Evolutionary conservation across 1,140 invertebrate species (phyloP).

Genomic region (Danaus plexippus): DNA sequence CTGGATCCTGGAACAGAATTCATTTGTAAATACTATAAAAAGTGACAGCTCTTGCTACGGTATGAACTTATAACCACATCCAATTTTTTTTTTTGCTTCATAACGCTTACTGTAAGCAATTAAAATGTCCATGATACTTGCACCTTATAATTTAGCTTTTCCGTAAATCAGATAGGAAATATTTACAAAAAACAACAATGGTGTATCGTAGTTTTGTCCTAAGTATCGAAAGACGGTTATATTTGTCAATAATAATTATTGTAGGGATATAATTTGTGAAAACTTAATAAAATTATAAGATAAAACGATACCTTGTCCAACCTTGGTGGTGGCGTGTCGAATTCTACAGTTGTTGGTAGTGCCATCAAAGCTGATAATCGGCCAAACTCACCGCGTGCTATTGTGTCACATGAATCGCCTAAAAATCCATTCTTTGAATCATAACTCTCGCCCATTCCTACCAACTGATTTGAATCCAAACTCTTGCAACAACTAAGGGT

Average conservation of each 20-base stretch:
- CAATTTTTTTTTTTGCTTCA: too few species aligned
- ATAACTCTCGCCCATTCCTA: slow-evolving; percentile 65
- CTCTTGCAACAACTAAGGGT: slow-evolving; percentile 68
- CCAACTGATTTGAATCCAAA: slow-evolving; percentile 62
- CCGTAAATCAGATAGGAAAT: too few species aligned
- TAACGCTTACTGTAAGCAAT: too few species aligned
- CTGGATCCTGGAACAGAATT: slow-evolving; percentile 30
- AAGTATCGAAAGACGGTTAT: too few species aligned
- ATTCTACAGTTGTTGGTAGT: slow-evolving; percentile 34
- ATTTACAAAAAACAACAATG: too few species aligned
- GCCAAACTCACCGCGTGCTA: slow-evolving; percentile 54
- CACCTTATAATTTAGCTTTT: too few species aligned
- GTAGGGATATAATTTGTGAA: not conserved
- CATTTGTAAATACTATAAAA: too few species aligned
- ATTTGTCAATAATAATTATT: too few species aligned
- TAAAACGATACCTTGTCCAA: slow-evolving; percentile 38
- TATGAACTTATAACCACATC: too few species aligned
- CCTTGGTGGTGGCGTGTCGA: slow-evolving; percentile 52
- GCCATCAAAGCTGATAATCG: slow-evolving; percentile 37
- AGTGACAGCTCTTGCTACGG: too few species aligned
- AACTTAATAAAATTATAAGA: not conserved
- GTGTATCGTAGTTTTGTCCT: too few species aligned
- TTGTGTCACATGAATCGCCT: slow-evolving; percentile 64
- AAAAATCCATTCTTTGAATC: slow-evolving; percentile 67
- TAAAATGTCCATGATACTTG: too few species aligned